Percentiles rank a stretch among this genome's conserved stretches.
phyloP scores from a whole-genome alignment of 1,140 invertebrate genomes.

The Brachionus plicatilis region DNA sequence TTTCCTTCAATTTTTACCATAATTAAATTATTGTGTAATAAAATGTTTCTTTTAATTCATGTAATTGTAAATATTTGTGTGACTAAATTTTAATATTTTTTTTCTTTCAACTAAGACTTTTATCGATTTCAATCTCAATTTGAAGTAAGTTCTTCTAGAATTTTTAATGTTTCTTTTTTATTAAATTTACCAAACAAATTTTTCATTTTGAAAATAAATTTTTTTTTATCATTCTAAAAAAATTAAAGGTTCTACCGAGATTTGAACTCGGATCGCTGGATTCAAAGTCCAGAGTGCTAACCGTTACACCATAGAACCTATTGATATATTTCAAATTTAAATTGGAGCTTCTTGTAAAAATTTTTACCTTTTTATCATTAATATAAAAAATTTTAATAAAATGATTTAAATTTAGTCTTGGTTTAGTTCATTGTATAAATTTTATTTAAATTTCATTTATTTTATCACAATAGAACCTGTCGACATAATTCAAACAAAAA shows the following conservation, averaged over 20 bases:
- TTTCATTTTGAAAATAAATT: no score
- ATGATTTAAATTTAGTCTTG: no score
- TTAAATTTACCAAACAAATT: background rate
- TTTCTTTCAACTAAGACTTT: background rate
- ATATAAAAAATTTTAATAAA: no score
- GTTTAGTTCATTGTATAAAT: no score
- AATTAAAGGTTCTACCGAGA: background rate
- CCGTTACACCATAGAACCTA: constrained; percentile 7
- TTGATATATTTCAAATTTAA: background rate
- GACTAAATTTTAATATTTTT: background rate
- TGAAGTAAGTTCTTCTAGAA: background rate
- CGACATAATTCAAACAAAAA: no score
- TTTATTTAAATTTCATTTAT: no score
- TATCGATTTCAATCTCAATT: background rate
- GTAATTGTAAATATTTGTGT: background rate
- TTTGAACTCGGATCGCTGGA: constrained; percentile 12
- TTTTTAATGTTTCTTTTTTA: background rate
- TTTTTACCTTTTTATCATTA: background rate
- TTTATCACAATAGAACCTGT: no score
- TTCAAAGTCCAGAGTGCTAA: constrained; percentile 17
- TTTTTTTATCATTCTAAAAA: background rate
- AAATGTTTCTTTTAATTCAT: background rate
- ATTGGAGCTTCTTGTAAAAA: background rate
- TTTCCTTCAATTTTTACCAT: background rate
- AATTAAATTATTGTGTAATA: background rate